phyloP scores from a whole-genome alignment of 1,140 invertebrate genomes.

The Lucilia cuprina region DNA sequence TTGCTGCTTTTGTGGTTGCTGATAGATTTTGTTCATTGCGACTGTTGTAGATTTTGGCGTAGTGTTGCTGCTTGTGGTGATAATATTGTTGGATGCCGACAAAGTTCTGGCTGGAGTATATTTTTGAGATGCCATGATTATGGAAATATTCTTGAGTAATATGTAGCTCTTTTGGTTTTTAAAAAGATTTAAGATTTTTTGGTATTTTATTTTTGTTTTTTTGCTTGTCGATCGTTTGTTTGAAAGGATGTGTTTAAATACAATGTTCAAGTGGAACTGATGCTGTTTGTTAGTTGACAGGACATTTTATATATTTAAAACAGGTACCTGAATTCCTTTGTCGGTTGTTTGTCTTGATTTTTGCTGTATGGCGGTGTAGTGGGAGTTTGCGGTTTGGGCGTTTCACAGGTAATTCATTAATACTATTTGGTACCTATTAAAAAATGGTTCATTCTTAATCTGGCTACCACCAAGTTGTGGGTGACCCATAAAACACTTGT shows the following conservation, averaged over 20 bases:
- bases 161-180: no score
- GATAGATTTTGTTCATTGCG: no score
- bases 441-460: background rate
- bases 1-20: no score
- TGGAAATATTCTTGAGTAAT: background rate
- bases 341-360: no score
- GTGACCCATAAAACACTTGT: background rate
- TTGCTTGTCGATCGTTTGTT: no score
- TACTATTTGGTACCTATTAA: background rate
- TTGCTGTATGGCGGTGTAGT: background rate
- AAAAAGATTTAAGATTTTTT: no score
- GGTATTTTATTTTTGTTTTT: no score
- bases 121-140: background rate
- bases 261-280: background rate
- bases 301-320: slow-evolving; percentile 18
- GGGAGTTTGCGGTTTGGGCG: no score
- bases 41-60: no score
- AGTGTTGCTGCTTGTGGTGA: no score
- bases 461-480: background rate
- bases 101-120: background rate
- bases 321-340: background rate
- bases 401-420: background rate
- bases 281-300: background rate
- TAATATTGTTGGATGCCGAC: background rate
- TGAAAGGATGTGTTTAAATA: background rate